Conservation (phyloP, 2,797 vertebrate species). For the Sebastolobus altivelis region DNA sequence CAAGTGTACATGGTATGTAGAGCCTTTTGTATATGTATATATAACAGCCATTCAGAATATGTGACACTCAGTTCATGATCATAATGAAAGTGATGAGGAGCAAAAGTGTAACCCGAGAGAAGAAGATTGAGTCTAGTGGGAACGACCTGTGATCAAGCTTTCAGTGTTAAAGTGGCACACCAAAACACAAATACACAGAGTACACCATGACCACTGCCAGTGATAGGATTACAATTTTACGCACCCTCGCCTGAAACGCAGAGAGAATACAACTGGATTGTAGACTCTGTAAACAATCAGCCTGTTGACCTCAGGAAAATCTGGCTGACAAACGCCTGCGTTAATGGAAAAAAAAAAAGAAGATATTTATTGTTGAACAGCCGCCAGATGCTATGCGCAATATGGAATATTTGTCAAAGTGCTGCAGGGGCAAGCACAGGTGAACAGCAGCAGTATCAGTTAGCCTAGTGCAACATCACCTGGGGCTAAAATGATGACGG, state of each 20-base stretch:
- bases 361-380: neutral
- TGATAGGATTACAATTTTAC: slow-evolving; percentile 22
- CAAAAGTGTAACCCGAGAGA: neutral
- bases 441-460: neutral
- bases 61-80: neutral
- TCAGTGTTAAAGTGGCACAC: neutral
- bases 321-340: neutral
- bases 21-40: neutral
- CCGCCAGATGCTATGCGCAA: slow-evolving; percentile 38
- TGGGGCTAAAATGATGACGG: neutral
- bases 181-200: neutral
- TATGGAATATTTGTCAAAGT: slow-evolving; percentile 23
- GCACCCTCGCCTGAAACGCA: slow-evolving; percentile 10
- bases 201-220: neutral
- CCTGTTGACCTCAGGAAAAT: slow-evolving; percentile 38
- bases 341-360: neutral
- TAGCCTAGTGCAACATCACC: neutral
- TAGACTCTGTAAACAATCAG: slow-evolving; percentile 42
- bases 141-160: neutral
- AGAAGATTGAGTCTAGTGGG: neutral
- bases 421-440: neutral
- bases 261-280: slow-evolving; percentile 11
- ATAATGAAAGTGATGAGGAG: neutral
- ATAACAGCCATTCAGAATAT: neutral
- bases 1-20: slow-evolving; percentile 7